phyloP scores from a whole-genome alignment of 2,113 vertebrate species.

The Tychaedon coryphoeus region DNA sequence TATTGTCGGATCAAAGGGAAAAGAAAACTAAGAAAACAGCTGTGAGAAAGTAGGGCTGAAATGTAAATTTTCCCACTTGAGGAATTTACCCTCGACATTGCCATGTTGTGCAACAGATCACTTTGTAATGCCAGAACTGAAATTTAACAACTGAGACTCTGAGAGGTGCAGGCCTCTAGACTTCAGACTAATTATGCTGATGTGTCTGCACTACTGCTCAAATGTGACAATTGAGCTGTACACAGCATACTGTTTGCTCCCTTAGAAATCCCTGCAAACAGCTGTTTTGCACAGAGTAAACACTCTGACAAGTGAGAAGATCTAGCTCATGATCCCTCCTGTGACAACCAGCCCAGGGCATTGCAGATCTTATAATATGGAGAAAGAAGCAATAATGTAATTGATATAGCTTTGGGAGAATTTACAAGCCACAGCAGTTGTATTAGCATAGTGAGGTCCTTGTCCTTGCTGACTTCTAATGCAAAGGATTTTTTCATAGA shows the following conservation, averaged over 20 bases:
- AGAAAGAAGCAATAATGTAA: neutral
- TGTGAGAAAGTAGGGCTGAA: neutral
- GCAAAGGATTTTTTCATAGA: neutral
- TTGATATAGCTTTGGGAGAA: neutral
- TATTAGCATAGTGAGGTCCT: neutral
- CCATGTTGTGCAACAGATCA: neutral
- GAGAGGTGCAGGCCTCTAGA: neutral
- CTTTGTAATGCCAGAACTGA: neutral
- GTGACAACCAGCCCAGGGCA: neutral
- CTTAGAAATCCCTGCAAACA: neutral
- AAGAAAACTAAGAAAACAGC: neutral
- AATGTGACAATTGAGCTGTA: neutral
- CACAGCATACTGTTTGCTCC: neutral
- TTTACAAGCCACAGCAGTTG: neutral
- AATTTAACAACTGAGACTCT: neutral
- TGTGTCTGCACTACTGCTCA: neutral
- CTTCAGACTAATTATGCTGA: neutral
- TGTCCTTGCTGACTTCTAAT: neutral
- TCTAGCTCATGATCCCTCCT: neutral
- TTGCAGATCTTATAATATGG: neutral
- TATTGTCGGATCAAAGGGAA: neutral
- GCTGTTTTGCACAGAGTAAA: neutral
- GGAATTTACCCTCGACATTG: neutral
- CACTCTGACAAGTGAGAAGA: neutral
- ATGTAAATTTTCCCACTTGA: neutral